A percentile compares a stretch with the other conserved stretches of the same genome.
Evolutionary conservation across 2,888 invertebrate genomes (phyloP).

Genomic region (Hydroisotoma schaefferi): DNA sequence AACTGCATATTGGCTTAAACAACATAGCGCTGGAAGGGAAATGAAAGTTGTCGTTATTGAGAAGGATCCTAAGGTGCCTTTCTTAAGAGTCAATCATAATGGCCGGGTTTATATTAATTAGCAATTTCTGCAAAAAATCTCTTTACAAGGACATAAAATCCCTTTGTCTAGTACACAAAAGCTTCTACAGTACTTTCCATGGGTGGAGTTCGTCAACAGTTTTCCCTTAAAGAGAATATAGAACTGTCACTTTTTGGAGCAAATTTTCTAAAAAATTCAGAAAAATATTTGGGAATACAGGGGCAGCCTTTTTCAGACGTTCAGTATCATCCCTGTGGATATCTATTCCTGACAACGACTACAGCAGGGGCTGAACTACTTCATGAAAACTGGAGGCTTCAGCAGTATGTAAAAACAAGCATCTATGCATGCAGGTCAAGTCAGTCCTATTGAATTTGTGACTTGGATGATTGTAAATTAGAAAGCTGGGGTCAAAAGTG

Average conservation of each 20-base stretch:
- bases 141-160: background rate
- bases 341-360: constrained; percentile 78
- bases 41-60: constrained; percentile 80
- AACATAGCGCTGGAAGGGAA: constrained; percentile 61
- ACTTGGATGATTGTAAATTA: too few species aligned
- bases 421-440: background rate
- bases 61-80: constrained; percentile 62
- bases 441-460: background rate
- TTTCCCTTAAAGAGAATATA: constrained; percentile 86
- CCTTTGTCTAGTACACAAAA: constrained; percentile 65
- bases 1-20: constrained; percentile 84
- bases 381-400: constrained; percentile 64
- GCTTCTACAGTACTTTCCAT: constrained; percentile 70
- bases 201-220: constrained; percentile 87
- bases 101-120: background rate
- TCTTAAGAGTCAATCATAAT: background rate
- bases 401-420: constrained; percentile 54
- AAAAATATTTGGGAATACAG: constrained; percentile 60
- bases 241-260: constrained; percentile 80
- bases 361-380: constrained; percentile 70
- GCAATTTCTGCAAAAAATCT: background rate
- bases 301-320: constrained; percentile 62
- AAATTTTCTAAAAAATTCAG: constrained; percentile 76
- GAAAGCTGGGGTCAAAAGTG: constrained; percentile 73
- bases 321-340: constrained; percentile 79